phyloP scores from a whole-genome alignment of 2,888 invertebrate genomes.

The Campoletis raptor region DNA sequence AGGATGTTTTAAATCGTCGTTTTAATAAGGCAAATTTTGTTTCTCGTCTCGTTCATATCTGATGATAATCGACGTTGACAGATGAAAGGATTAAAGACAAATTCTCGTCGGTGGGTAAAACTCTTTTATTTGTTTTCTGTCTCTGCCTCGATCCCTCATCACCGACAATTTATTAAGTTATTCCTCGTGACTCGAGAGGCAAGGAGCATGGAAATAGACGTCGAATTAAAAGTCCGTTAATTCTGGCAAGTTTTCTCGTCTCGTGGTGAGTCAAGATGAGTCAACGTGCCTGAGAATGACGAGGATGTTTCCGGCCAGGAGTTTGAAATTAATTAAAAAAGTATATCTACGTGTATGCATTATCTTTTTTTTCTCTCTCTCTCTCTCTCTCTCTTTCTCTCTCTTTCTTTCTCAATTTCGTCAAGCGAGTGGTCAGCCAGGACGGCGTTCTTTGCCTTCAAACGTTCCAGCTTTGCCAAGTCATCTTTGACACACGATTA shows the following conservation, averaged over 20 bases:
- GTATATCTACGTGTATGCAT: constrained; percentile 23
- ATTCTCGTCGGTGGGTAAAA: background rate
- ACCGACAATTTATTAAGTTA: constrained; percentile 58
- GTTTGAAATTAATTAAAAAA: constrained; percentile 60
- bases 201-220: constrained; percentile 44
- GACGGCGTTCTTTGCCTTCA: background rate
- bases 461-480: background rate
- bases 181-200: constrained; percentile 3
- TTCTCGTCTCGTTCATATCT: background rate
- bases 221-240: constrained; percentile 67
- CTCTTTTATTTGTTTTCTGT: background rate
- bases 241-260: constrained; percentile 46
- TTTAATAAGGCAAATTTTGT: background rate
- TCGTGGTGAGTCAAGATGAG: constrained; percentile 10
- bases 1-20: background rate
- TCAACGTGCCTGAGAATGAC: constrained; percentile 37
- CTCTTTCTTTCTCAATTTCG: background rate
- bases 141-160: constrained; percentile 16
- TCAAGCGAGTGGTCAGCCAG: background rate
- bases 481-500: constrained; percentile 18
- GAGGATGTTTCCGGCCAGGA: constrained; percentile 38
- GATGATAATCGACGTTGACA: constrained; percentile 21
- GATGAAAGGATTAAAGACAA: constrained; percentile 25
- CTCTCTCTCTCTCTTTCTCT: background rate
- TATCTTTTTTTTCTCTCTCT: background rate